Evolutionary conservation across 2,113 vertebrate genomes (phyloP).

Genomic region (Psammodynastes pulverulentus): DNA sequence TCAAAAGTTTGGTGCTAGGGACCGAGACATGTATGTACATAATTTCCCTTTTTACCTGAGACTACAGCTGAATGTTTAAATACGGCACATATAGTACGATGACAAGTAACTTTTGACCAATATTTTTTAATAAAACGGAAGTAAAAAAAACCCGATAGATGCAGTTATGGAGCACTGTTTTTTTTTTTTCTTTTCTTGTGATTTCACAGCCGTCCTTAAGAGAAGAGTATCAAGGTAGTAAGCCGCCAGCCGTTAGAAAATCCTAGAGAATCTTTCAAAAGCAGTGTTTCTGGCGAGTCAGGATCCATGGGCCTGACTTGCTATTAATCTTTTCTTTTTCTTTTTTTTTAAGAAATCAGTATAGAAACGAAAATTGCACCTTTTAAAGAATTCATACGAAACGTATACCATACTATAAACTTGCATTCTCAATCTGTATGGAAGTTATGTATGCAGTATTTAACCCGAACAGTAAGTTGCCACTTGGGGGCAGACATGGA

Average conservation of each 20-base stretch:
- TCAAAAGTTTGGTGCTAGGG: constrained; percentile 66
- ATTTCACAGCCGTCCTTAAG: constrained; percentile 50
- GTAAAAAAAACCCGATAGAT: constrained; percentile 49
- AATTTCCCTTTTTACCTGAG: constrained; percentile 71
- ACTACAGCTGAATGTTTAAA: constrained; percentile 68
- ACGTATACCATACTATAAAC: constrained; percentile 69
- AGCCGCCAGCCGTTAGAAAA: constrained; percentile 57
- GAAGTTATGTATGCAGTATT: constrained; percentile 77
- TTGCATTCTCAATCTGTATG: constrained; percentile 69
- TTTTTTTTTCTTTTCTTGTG: constrained; percentile 50
- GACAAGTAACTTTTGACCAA: constrained; percentile 64
- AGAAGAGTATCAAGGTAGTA: constrained; percentile 52
- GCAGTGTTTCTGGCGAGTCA: not conserved
- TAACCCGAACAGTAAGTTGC: constrained; percentile 71
- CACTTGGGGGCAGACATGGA: constrained; percentile 69
- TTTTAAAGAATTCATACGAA: constrained; percentile 65
- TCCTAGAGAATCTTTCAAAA: constrained; percentile 58
- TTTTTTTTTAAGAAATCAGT: constrained; percentile 46
- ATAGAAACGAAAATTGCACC: constrained; percentile 61
- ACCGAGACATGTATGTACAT: constrained; percentile 64
- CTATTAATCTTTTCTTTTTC: not conserved
- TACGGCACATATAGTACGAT: constrained; percentile 64
- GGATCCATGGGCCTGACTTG: constrained; percentile 57
- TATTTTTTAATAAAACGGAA: constrained; percentile 42
- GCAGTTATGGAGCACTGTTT: constrained; percentile 65